Evolutionary conservation across 1,140 invertebrate species (phyloP).

Genomic region (Leptopilina clavipes): DNA sequence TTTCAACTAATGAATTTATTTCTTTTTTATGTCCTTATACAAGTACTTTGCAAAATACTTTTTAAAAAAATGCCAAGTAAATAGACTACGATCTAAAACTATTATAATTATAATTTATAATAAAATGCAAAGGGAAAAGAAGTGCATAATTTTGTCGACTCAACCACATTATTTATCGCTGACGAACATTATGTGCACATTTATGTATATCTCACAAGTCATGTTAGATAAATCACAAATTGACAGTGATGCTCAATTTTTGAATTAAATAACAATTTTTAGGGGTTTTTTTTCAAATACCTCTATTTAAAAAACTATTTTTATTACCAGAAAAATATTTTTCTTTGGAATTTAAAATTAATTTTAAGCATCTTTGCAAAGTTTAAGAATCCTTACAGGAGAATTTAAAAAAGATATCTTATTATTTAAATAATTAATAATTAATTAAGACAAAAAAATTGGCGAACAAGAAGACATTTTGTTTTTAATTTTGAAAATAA

Average conservation of each 20-base stretch:
- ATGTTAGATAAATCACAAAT: slow-evolving; percentile 63
- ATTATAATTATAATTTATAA: background rate
- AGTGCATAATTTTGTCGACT: slow-evolving; percentile 57
- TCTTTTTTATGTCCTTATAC: too few species aligned
- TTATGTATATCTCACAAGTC: slow-evolving; percentile 49
- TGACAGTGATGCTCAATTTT: slow-evolving; percentile 61
- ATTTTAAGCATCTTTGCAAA: too few species aligned
- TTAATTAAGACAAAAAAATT: background rate
- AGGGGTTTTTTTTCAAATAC: too few species aligned
- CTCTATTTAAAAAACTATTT: too few species aligned
- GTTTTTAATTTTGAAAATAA: background rate
- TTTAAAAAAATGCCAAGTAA: background rate
- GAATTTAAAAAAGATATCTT: too few species aligned
- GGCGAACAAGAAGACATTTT: background rate
- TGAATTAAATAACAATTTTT: background rate
- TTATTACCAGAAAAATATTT: too few species aligned
- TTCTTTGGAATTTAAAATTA: too few species aligned
- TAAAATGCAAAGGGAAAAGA: slow-evolving; percentile 55
- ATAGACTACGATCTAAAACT: background rate
- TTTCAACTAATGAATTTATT: too few species aligned
- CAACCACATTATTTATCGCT: slow-evolving; percentile 50
- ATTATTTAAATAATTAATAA: background rate
- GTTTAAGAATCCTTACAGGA: too few species aligned
- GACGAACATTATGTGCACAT: slow-evolving; percentile 43
- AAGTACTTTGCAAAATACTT: too few species aligned